phyloP scores from a whole-genome alignment of 2,113 vertebrate genomes.

The Epinephelus cyanopodus region DNA sequence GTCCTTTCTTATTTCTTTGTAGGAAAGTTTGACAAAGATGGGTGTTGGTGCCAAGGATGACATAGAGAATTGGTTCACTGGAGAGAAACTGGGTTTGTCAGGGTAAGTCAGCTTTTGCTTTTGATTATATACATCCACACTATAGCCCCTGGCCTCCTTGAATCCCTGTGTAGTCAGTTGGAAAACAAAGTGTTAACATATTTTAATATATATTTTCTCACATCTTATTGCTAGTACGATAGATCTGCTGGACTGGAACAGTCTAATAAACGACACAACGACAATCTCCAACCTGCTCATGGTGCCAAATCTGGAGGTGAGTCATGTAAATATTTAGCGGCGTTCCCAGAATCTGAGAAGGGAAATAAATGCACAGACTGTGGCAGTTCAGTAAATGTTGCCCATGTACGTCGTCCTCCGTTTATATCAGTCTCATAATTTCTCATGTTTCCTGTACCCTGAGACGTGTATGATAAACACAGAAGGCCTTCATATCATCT shows the following conservation, averaged over 20 bases:
- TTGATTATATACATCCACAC: not conserved
- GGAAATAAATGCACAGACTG: not conserved
- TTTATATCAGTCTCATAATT: not conserved
- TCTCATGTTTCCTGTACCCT: not conserved
- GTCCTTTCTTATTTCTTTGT: slow-evolving; percentile 15
- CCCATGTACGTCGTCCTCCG: not conserved
- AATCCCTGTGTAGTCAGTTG: not conserved
- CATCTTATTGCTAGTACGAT: slow-evolving; percentile 84
- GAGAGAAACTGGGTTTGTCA: slow-evolving; percentile 86
- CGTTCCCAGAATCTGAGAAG: not conserved
- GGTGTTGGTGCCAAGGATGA: slow-evolving; percentile 86
- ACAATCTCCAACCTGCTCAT: slow-evolving; percentile 91
- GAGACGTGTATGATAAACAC: not conserved
- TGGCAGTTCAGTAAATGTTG: not conserved
- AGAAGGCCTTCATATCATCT: not conserved
- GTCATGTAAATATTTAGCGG: slow-evolving; percentile 10
- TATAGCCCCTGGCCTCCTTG: not conserved
- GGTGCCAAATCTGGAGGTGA: slow-evolving; percentile 91
- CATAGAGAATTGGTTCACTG: slow-evolving; percentile 89
- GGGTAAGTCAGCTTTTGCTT: slow-evolving; percentile 84
- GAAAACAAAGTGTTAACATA: not conserved
- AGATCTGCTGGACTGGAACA: slow-evolving; percentile 94
- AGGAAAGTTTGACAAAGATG: slow-evolving; percentile 88
- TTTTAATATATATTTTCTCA: not conserved
- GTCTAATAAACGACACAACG: slow-evolving; percentile 88